Conservation (phyloP, 1,140 invertebrate genomes). For the Papilio glaucus region DNA sequence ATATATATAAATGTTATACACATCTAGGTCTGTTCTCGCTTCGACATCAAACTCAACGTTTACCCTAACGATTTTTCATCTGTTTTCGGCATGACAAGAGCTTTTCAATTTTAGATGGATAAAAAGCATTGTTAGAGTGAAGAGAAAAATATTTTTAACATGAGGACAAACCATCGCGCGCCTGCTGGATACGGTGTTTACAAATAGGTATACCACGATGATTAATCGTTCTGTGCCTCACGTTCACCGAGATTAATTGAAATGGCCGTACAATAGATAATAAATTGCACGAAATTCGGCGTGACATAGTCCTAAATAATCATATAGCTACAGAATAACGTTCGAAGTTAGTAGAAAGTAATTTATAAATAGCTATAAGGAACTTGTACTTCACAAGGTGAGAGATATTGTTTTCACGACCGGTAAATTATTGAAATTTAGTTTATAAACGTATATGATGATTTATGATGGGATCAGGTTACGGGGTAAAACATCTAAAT, state of each 20-base stretch:
- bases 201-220: constrained; percentile 29
- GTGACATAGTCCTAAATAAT: constrained; percentile 1
- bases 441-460: no score
- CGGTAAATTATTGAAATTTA: no score
- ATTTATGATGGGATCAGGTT: no score
- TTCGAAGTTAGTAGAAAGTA: not conserved
- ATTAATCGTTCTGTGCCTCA: constrained; percentile 23
- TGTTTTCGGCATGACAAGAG: constrained; percentile 19
- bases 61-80: not conserved
- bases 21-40: not conserved
- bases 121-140: constrained; percentile 25
- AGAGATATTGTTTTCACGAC: not conserved
- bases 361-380: not conserved
- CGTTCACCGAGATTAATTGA: constrained; percentile 30
- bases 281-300: constrained; percentile 14
- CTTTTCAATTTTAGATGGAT: constrained; percentile 15
- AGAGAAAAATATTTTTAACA: constrained; percentile 24
- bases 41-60: not conserved
- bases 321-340: not conserved
- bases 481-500: no score
- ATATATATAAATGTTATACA: not conserved
- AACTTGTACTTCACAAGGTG: not conserved
- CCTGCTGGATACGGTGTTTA: constrained; percentile 22
- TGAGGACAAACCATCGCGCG: constrained; percentile 19
- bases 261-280: constrained; percentile 27